Percentiles rank a stretch among this genome's conserved stretches.
Evolutionary conservation across 2,888 invertebrate species (phyloP).

Genomic region (Lochmaea capreae): DNA sequence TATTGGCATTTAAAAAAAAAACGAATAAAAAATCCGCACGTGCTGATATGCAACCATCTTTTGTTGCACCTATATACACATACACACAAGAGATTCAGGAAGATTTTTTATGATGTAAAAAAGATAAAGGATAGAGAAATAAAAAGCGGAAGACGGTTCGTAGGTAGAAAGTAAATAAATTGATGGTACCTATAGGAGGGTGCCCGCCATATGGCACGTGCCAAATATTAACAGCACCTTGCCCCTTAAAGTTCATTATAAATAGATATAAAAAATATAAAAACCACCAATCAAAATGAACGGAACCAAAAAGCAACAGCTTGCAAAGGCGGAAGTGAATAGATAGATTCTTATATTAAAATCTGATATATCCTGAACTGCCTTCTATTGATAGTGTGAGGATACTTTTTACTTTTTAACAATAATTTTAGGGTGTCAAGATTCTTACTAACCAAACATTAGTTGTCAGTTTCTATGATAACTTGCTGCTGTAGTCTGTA

Average conservation of each 20-base stretch:
- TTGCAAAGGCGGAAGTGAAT: slow-evolving; percentile 49
- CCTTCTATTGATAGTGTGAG: neutral
- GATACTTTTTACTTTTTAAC: slow-evolving; percentile 11
- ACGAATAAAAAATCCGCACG: slow-evolving; percentile 37
- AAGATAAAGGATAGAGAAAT: slow-evolving; percentile 37
- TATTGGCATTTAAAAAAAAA: slow-evolving; percentile 15
- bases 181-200: slow-evolving; percentile 17
- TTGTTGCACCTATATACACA: slow-evolving; percentile 37
- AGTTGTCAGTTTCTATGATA: neutral
- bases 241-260: slow-evolving; percentile 35
- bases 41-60: slow-evolving; percentile 35
- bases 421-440: slow-evolving; percentile 5
- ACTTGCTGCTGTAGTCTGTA: neutral
- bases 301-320: slow-evolving; percentile 49
- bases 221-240: slow-evolving; percentile 43
- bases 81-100: slow-evolving; percentile 28
- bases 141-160: slow-evolving; percentile 41
- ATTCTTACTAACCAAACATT: neutral
- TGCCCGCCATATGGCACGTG: slow-evolving; percentile 41
- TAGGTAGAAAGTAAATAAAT: slow-evolving; percentile 41
- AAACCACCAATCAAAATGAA: slow-evolving; percentile 38
- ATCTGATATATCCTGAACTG: slow-evolving; percentile 24
- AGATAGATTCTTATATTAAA: slow-evolving; percentile 23
- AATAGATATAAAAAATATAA: slow-evolving; percentile 31
- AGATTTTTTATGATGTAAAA: slow-evolving; percentile 36